Percentiles rank a stretch among this genome's conserved stretches.
phyloP scores from a whole-genome alignment of 2,888 invertebrate species.

The Neoascia interrupta region DNA sequence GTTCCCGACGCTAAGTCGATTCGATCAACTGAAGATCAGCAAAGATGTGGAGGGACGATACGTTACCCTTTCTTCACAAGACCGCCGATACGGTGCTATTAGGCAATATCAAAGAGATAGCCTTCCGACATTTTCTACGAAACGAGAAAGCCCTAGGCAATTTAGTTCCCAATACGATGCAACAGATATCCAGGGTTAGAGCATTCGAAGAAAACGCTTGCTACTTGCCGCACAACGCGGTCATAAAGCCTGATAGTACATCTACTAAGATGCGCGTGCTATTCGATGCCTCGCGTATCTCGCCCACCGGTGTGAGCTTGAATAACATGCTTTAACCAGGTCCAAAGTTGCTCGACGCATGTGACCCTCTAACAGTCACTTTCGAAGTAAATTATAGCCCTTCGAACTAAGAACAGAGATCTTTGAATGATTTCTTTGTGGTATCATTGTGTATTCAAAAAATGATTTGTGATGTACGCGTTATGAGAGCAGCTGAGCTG shows the following conservation, averaged over 20 bases:
- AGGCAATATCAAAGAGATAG: not conserved
- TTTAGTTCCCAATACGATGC: slow-evolving; percentile 13
- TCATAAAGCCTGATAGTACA: too few relatives aligned
- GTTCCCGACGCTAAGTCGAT: slow-evolving; percentile 7
- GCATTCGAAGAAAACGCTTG: not conserved
- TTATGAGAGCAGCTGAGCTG: too few relatives aligned
- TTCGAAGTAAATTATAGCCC: not conserved
- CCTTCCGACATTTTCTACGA: not conserved
- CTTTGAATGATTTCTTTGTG: too few relatives aligned
- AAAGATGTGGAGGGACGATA: not conserved
- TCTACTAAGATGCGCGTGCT: slow-evolving; percentile 1
- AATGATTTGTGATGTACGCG: too few relatives aligned
- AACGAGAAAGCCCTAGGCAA: not conserved
- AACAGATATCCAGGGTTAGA: not conserved
- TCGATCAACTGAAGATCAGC: not conserved
- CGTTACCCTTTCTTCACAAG: too few relatives aligned
- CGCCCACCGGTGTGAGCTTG: not conserved
- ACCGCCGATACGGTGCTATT: not conserved
- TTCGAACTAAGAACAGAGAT: too few relatives aligned
- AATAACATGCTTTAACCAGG: not conserved
- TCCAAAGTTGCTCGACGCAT: not conserved
- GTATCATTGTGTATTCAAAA: too few relatives aligned
- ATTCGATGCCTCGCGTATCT: not conserved
- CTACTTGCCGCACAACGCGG: slow-evolving; percentile 23
- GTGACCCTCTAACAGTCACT: not conserved